These are phyloP conservation scores for Lasiurus borealis DNA, from an alignment of 2,113 vertebrate genomes.

Conservation along the genomic window DNA sequence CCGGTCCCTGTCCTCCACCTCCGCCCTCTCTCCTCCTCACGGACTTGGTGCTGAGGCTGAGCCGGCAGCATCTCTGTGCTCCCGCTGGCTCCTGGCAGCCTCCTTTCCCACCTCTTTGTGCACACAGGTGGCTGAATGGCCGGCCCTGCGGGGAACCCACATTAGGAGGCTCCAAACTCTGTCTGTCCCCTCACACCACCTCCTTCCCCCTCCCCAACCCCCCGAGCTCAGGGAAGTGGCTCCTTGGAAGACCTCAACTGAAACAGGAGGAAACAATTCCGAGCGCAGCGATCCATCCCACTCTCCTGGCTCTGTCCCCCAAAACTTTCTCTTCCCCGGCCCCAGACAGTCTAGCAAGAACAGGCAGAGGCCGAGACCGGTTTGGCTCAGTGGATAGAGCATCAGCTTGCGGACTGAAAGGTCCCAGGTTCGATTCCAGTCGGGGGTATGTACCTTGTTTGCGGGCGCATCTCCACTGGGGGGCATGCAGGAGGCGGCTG, in stretches of 20 bases:
- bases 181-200: background rate
- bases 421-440: too few relatives aligned
- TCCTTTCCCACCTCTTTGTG: background rate
- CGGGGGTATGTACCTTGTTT: too few relatives aligned
- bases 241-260: background rate
- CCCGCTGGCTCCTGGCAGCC: fast-evolving
- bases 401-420: too few relatives aligned
- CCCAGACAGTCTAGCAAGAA: background rate
- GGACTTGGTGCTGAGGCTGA: background rate
- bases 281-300: background rate
- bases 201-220: too few relatives aligned
- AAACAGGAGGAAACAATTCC: background rate
- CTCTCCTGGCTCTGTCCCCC: background rate
- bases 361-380: too few relatives aligned
- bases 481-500: too few relatives aligned
- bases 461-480: too few relatives aligned
- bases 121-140: slow-evolving; percentile 5
- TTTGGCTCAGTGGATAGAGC: too few relatives aligned
- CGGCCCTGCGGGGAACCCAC: background rate
- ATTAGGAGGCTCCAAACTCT: background rate
- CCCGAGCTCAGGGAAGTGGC: background rate
- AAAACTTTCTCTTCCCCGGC: background rate
- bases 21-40: too few relatives aligned
- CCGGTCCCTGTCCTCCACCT: fast-evolving
- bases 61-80: fast-evolving